Evolutionary conservation across 2,888 invertebrate genomes (phyloP), one percentile per base, ranked within the genome.

Genomic region (Pyrochroa serraticornis): DNA sequence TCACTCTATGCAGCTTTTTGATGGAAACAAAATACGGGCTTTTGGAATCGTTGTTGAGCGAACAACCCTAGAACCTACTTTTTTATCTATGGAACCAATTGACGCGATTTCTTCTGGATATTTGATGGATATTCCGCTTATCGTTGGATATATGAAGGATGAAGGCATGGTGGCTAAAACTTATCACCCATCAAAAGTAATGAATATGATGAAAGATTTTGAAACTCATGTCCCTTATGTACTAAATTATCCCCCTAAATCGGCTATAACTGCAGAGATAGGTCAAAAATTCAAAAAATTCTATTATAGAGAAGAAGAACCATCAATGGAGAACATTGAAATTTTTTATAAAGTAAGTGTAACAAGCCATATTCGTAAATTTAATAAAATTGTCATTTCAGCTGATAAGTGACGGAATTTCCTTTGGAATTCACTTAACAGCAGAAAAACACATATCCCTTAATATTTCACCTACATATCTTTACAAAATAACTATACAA

Each of bases 41-140:
- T 68, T 66, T 52, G 66, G 69, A 10, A 66, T 68, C 7, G 68
- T 71, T 2, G 65, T 75, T 2, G 76, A 75, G 58, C 22, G 39
- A 6, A 7, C 38, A 6, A 39, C 64, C 3, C 54, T 44, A 3
- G 71, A 72, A 52, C 60, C 65, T 8, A 64, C 75, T 1, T 76
- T 79, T 54, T 58, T 79, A 48, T 38, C 65, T 0, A 66, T 74
- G 49, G 56, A 71, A 31, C 77, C 78, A 0, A 14, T 71, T 2
- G 65, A 72, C 48, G 61, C 75, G 3, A 65, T 76, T 30, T 56
- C 62, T 22, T 71, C 71, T 2, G 77, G 77, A 22, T 68, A 70
- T 43, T 77, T 74, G 59, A 72, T 68, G 33, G 71, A 77, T 42
- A 75, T 79, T 1, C 79, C 79, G 1, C 53, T 78, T 13, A 69